A percentile compares a stretch with the other conserved stretches of the same genome.
Evolutionary conservation across 2,113 vertebrate genomes (phyloP).

Genomic region (Symphodus melops): DNA sequence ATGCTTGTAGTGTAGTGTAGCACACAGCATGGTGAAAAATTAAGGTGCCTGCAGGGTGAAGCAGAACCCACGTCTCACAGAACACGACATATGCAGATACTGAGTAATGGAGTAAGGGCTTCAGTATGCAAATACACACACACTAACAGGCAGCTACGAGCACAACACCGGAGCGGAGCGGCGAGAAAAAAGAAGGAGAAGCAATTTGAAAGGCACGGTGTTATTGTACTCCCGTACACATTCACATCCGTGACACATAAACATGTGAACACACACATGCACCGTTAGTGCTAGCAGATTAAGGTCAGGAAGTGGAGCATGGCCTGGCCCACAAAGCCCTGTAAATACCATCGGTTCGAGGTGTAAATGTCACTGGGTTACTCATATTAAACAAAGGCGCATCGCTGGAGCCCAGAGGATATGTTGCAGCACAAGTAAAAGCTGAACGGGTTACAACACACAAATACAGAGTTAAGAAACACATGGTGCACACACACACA

Average conservation of each 20-base stretch:
- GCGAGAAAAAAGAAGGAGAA: constrained; percentile 12
- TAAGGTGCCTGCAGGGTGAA: constrained; percentile 76
- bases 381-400: constrained; percentile 52
- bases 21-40: constrained; percentile 78
- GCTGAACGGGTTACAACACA: constrained; percentile 22
- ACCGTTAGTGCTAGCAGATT: constrained; percentile 60
- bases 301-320: constrained; percentile 77
- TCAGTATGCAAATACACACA: constrained; percentile 36
- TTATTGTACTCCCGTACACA: constrained; percentile 20
- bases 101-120: constrained; percentile 63
- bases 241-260: constrained; percentile 20
- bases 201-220: background rate
- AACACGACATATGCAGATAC: constrained; percentile 70
- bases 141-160: constrained; percentile 18
- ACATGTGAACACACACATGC: constrained; percentile 19
- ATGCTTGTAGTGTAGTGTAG: constrained; percentile 60
- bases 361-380: constrained; percentile 76
- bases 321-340: constrained; percentile 50
- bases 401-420: constrained; percentile 35
- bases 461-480: constrained; percentile 14
- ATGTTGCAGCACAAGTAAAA: constrained; percentile 43
- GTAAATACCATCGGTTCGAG: constrained; percentile 79
- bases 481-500: constrained; percentile 5
- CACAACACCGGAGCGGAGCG: constrained; percentile 21
- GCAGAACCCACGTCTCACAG: constrained; percentile 61